Evolutionary conservation across 2,797 vertebrate genomes (phyloP), one percentile per base, ranked within the genome.

Genomic region (Melanotaenia pygmaea): DNA sequence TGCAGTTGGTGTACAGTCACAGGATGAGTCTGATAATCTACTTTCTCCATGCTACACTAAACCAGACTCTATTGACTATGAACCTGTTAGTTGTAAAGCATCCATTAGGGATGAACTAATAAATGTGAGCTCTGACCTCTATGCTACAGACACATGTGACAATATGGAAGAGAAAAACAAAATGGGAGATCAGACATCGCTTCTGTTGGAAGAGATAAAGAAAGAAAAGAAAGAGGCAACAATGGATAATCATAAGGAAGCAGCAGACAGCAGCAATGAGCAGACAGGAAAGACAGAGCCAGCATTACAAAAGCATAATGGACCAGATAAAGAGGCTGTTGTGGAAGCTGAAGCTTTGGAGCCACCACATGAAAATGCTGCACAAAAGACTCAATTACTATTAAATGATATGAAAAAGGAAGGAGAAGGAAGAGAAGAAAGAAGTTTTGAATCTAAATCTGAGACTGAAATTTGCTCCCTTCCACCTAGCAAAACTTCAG

Each of bases 221-320:
- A 72, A 74, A 24, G 59, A 58, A 64, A 68, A 53, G 47, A 64
- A 75, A 70, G 60, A 84, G 22, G 69, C 67, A 72, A 68, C 18
- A 64, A 37, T 61, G 38, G 57, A 72, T 64, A 81, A 88, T 75
- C 81, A 70, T 64, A 66, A 78, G 69, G 83, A 88, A 91, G 86
- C 77, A 64, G 79, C 63, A 67, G 72, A 75, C 13, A 67, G 59
- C 47, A 24, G 50, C n/a, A 53, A 43, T n/a, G 34, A 66, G 38
- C 72, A 72, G 67, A 70, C 60, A 70, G 81, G 63, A 88, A 75
- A 79, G 62, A 72, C 61, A 20, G 70, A 54, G 59, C 63, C 75
- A 67, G 35, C 59, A 59, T 47, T 58, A 60, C 86, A 70, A 59
- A 64, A 72, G 59, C 65, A 30, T 81, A 77, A 82, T 79, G 79